Evolutionary conservation across 2,113 vertebrate genomes (phyloP), one percentile per base, ranked within the genome.

Genomic region (Heliornis fulica): DNA sequence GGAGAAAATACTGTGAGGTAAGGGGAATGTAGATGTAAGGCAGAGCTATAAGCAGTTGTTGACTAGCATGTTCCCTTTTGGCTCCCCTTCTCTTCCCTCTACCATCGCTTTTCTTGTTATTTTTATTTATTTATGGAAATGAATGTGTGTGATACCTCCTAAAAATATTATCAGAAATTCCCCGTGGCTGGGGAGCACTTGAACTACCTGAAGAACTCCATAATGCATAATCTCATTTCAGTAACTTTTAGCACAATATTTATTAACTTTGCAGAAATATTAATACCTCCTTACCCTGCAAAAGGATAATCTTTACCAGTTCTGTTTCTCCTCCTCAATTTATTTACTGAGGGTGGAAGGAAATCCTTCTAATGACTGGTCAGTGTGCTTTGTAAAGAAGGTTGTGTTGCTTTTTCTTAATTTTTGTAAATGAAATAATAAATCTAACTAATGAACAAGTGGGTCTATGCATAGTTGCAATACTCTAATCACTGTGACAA

Each of bases 101-200:
- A 13, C 86, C 89, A 87, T 94, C 2, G 3, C 25, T 83, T 88
- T 83, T 87, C 91, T 22, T 97, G 77, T 81, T 91, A 57, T 88
- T 95, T 94, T 96, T 90, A 96, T 96, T 92, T 97, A 90, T 94
- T 95, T 96, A 90, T 91, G 64, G 56, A 94, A 86, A 89, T 89
- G 15, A 80, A 60, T 79, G 40, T 92, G 68, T 85, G 41, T 90
- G 92, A 8, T 90, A 75, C 86, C 40, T 77, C 38, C 71, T 82
- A 13, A 53, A 94, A 90, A 85, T 94, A 61, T 87, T 86, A 34
- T 40, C 69, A 66, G 17, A 53, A 92, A 68, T 66, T 85, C 54
- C 83, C 77, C 70, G 26, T 60, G 68, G 32, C 45, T 84, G 72
- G 87, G 86, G 65, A 94, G 65, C 34, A 74, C 25, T 69, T 94